Evolutionary conservation across 2,797 vertebrate species (phyloP).

Genomic region (Mionectes olivaceus): DNA sequence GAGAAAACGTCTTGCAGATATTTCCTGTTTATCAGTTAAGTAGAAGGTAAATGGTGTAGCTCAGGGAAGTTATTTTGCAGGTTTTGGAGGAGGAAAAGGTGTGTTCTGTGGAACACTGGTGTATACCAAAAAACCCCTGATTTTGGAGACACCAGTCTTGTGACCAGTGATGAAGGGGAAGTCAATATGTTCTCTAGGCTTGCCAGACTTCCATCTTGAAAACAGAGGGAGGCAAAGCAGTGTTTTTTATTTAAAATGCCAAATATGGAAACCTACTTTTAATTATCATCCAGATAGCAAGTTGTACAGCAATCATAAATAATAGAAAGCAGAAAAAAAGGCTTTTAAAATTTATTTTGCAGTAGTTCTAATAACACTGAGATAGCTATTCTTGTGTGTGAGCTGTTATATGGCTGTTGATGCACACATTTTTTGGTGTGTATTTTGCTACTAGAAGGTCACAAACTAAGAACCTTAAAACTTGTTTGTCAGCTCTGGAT

Average conservation of each 20-base stretch:
- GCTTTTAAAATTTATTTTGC: not conserved
- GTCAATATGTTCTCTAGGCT: not conserved
- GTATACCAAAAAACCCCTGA: not conserved
- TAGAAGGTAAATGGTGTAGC: not conserved
- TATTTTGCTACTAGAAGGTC: not conserved
- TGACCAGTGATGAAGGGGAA: not conserved
- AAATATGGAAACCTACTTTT: not conserved
- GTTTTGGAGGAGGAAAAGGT: not conserved
- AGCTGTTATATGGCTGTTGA: not conserved
- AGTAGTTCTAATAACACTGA: not conserved
- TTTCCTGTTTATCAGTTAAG: not conserved
- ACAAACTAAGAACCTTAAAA: not conserved
- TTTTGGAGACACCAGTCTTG: not conserved
- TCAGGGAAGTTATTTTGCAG: not conserved
- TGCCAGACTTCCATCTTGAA: not conserved
- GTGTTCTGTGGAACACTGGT: not conserved
- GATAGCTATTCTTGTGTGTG: not conserved
- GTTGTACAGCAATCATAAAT: not conserved
- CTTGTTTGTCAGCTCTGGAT: not conserved
- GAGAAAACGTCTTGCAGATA: not conserved
- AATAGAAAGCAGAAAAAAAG: not conserved
- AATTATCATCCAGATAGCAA: not conserved
- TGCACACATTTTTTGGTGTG: not conserved
- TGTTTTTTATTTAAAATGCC: not conserved
- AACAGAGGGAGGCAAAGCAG: not conserved